Evolutionary conservation across 2,888 invertebrate genomes (phyloP), one percentile per base, ranked within the genome.

Genomic region (Neoscelio sp.): DNA sequence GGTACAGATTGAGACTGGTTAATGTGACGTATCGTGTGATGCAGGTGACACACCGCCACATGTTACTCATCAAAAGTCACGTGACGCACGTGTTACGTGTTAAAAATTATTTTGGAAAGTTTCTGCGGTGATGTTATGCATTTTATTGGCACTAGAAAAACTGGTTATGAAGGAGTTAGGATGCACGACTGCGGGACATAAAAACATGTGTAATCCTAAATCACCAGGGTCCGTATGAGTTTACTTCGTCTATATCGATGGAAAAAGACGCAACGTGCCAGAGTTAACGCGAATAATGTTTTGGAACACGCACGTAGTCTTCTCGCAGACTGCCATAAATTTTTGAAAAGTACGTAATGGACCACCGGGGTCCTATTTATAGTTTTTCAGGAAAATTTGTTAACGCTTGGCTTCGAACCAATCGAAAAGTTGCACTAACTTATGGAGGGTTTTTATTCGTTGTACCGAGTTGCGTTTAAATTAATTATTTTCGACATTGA

Each of bases 191-290:
- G 28, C 30, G 18, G 13, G 10, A 10, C 30, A 40, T 15, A 52
- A 52, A 46, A 35, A 65, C 65, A 65, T 42, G 52, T 54, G 54
- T 67, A 44, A 28, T 54, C 30, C 44, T 67, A 54, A 67, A 67
- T 67, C 52, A 54, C 13, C 17, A 17, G 0, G 15, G 10, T 48
- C 35, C 13, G 20, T 23, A 62, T 12, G 62, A 35, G 18, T 28
- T 35, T 18, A 17, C 17, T 30, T 20, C 20, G 62, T 30, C 62
- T 35, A 48, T 20, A 26, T 48, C 48, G 46, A 62, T 48, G 40
- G 33, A 44, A 58, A 56, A 58, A 44, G 42, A 44, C 40, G 33
- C 18, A 26, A 26, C 42, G 42, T 30, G 28, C 10, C 13, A 28
- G 44, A 44, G 26, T 42, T 28, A 17, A 18, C 26, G 44, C 58